Base-by-base conservation (phyloP, 2,113 vertebrate species). In the Poeciliopsis turrubarensis region DNA sequence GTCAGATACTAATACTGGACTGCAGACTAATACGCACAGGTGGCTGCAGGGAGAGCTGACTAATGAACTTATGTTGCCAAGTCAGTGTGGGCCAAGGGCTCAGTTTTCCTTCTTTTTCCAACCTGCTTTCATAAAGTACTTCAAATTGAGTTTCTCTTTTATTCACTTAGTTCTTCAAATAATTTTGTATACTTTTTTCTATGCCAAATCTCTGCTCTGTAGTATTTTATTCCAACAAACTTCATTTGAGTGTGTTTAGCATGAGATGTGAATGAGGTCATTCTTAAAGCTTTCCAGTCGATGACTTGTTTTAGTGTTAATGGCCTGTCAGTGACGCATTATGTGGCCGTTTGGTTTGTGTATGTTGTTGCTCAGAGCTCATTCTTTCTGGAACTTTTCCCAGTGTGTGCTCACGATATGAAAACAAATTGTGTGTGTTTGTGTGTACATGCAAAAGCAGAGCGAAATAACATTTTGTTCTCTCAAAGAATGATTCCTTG, bases 1-100 rank as follows among this genome's bases (percentile, higher is more conserved):
- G 84, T 90, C 90, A 88, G 15, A 79, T 81, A 11, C 66, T 82
- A 80, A 86, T 78, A 78, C 34, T 78, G 78, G n/a, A 70, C 77
- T 65, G 73, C 44, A 57, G 78, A 65, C 75, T 81, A 32, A 83
- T 79, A 85, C 84, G 69, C 27, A 34, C 88, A 85, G 71, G 73
- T 77, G 73, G 51, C 14, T 57, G 25, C n/a, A 54, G 31, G 44
- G 30, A 78, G 19, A 39, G 70, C 72, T 65, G 73, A 82, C 26
- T 19, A 29, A 72, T 78, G 57, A 75, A 51, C 31, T 68, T 19
- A 5, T 63, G 60, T 60, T 84, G 67, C 72, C 39, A 67, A 51
- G 37, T 64, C 34, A 19, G 30, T 68, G 26, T 37, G 51, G 70
- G 27, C 54, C 26, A 17, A 32, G 14, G 34, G 44, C 72, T 78